Conservation (phyloP, 1,140 invertebrate species). For the Pristionchus pacificus region DNA sequence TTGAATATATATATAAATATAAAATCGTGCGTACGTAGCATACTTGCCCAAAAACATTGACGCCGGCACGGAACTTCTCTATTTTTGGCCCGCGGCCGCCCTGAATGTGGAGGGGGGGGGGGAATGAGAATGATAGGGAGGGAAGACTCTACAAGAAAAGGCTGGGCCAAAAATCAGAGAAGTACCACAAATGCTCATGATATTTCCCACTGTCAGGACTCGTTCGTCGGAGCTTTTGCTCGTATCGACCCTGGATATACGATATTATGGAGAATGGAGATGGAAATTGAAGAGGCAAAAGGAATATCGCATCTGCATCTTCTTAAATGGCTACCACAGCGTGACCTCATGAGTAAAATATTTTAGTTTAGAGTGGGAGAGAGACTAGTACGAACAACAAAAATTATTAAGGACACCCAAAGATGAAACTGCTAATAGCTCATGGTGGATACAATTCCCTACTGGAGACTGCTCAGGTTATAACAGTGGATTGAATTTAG, state of each 20-base stretch:
- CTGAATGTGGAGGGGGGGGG: too few species aligned
- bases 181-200: too few species aligned
- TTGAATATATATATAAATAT: too few species aligned
- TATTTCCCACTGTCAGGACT: too few species aligned
- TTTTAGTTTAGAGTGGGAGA: too few species aligned
- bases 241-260: slow-evolving; percentile 43
- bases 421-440: slow-evolving; percentile 49
- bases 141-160: too few species aligned
- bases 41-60: too few species aligned
- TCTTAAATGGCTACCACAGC: slow-evolving; percentile 55
- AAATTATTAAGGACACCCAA: slow-evolving; percentile 46
- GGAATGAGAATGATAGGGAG: too few species aligned
- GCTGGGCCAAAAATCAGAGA: too few species aligned
- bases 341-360: slow-evolving; percentile 54
- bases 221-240: slow-evolving; percentile 54
- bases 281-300: slow-evolving; percentile 32
- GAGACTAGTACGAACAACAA: not conserved
- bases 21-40: too few species aligned
- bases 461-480: slow-evolving; percentile 42
- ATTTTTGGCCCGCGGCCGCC: too few species aligned
- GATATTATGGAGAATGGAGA: slow-evolving; percentile 55
- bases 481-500: not conserved
- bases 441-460: slow-evolving; percentile 57
- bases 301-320: slow-evolving; percentile 46
- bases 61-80: too few species aligned